Evolutionary conservation across 2,113 vertebrate species (phyloP).

Genomic region (Etia nguti): DNA sequence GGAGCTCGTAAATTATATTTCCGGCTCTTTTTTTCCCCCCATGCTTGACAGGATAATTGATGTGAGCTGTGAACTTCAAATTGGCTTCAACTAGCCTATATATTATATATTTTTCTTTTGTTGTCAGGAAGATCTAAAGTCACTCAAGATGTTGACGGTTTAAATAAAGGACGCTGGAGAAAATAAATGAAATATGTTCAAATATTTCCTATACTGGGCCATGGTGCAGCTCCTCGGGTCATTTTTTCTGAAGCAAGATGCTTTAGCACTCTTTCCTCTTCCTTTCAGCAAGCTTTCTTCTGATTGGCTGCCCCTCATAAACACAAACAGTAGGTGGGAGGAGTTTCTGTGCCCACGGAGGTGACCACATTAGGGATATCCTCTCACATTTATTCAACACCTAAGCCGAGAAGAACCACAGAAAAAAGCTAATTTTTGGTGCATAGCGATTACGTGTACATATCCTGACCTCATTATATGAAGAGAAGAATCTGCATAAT

Average conservation of each 20-base stretch:
- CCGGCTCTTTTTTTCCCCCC: background rate
- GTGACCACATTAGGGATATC: background rate
- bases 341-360: background rate
- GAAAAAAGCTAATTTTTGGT: background rate
- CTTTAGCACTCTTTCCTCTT: background rate
- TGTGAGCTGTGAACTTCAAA: conserved; percentile 49
- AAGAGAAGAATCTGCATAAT: background rate
- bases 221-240: background rate
- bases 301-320: background rate
- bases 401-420: background rate
- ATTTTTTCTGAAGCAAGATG: background rate
- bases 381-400: rapidly evolving
- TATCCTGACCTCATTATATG: background rate
- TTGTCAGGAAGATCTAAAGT: conserved; percentile 15
- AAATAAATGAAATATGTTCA: background rate
- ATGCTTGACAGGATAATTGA: conserved; percentile 67
- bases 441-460: background rate
- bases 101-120: conserved; percentile 34
- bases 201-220: background rate
- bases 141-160: background rate
- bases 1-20: conserved; percentile 62
- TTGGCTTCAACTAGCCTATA: conserved; percentile 27
- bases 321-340: background rate
- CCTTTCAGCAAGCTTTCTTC: background rate
- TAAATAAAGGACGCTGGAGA: background rate